Evolutionary conservation across 2,113 vertebrate genomes (phyloP), one percentile per base, ranked within the genome.

Genomic region (Pangasianodon hypophthalmus): DNA sequence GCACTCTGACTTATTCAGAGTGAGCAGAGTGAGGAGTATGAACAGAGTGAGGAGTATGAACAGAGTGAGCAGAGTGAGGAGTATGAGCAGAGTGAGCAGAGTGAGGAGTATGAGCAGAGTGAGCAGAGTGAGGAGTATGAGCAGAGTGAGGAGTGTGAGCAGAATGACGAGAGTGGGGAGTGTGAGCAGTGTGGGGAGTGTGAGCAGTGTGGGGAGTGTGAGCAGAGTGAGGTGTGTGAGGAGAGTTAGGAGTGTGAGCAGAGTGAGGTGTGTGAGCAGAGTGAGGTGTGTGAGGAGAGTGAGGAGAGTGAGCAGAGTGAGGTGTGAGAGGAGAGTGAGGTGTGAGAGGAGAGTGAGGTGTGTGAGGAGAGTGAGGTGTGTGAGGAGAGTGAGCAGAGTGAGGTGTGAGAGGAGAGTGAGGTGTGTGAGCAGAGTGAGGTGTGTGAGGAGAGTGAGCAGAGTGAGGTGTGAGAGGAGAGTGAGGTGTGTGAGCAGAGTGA

Each of bases 61-160:
- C 1, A 44, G 71, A 9, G 19, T 46, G 19, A 75, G 71, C 8
- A 77, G 41, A 13, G 41, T 3, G 7, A 26, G 7, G 8, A 24
- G n/a, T 37, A 14, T 71, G 14, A 37, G 1, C 4, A 0, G 69
- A 71, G n/a, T 6, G 3, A 1, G 14, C 0, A 32, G n/a, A 0
- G 13, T 44, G 4, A 16, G n/a, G 29, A 32, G 2, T 13, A 19
- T 46, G 37, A 75, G 71, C 0, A 19, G 71, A 21, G 37, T 21
- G 71, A 44, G 37, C 37, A 21, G 37, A 9, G 71, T 75, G 37
- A 21, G 0, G 37, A 21, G 41, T 8, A 18, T 75, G 41, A 75
- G 14, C 0, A 14, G 41, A 21, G 37, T 41, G 19, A 21, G 10
- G 1, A 19, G 32, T 3, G 6, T 75, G 6, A 19, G 4, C 2